phyloP scores from a whole-genome alignment of 2,888 invertebrate species.

The Caenorhabditis zanzibari region DNA sequence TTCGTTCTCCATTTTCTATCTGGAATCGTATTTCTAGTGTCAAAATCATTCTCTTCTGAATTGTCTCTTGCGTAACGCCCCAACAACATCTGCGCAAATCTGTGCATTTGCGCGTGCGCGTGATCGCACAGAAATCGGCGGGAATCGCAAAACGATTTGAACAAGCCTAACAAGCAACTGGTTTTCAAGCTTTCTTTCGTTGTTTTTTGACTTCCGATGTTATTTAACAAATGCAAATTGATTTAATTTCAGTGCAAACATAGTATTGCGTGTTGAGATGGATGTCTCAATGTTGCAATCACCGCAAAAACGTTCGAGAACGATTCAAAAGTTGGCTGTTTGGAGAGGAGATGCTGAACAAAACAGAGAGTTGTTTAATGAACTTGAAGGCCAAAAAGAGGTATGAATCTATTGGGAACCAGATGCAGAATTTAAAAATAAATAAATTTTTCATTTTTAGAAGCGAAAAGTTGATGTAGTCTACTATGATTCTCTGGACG shows the following conservation, averaged over 20 bases:
- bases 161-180: constrained; percentile 23
- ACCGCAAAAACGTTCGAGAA: constrained; percentile 51
- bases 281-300: constrained; percentile 64
- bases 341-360: constrained; percentile 49
- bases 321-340: constrained; percentile 59
- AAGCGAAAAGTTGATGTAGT: constrained; percentile 52
- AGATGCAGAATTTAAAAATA: neutral
- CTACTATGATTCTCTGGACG: constrained; percentile 45
- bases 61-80: neutral
- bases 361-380: constrained; percentile 53
- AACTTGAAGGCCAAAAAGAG: constrained; percentile 51
- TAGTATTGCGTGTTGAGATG: constrained; percentile 50
- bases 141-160: constrained; percentile 43
- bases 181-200: neutral
- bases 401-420: constrained; percentile 1
- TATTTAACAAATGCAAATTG: no score
- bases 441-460: constrained; percentile 19
- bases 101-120: constrained; percentile 50
- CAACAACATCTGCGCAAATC: neutral
- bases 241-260: constrained; percentile 15
- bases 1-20: neutral
- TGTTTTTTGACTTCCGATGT: no score
- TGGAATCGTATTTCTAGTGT: neutral
- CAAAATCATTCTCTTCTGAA: no score
- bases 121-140: constrained; percentile 57